A percentile compares a stretch with the other conserved stretches of the same genome.
These are phyloP conservation scores for Nothoprocta pentlandii DNA, from an alignment of 2,113 vertebrate genomes.

Conservation along the genomic window DNA sequence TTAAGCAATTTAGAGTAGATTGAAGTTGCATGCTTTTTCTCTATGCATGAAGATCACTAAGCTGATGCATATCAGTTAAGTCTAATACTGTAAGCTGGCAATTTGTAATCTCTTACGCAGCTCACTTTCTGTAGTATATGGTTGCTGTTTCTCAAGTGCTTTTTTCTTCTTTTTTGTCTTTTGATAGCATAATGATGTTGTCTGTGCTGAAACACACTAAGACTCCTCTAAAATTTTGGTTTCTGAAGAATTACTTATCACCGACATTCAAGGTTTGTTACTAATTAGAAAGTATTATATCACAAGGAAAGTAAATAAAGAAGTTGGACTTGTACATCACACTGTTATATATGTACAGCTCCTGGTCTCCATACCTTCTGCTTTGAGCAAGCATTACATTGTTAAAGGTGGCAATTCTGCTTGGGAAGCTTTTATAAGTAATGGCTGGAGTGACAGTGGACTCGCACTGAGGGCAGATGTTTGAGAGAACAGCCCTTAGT, in stretches of 20 bases:
- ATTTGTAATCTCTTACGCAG: not conserved
- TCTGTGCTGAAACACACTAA: conserved; percentile 96
- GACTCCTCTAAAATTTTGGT: conserved; percentile 99
- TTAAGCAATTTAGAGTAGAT: not conserved
- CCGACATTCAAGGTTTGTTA: conserved; percentile 95
- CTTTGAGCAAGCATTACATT: not conserved
- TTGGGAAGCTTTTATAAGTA: not conserved
- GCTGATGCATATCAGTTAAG: not conserved
- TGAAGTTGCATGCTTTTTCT: not conserved
- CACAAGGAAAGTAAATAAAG: not conserved
- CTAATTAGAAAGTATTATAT: not conserved
- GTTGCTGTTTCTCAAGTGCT: conserved; percentile 7
- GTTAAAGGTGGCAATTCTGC: not conserved
- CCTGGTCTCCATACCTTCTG: not conserved
- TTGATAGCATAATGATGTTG: conserved; percentile 96
- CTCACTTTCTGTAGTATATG: not conserved
- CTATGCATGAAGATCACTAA: not conserved
- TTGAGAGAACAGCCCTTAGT: not conserved
- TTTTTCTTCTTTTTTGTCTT: not conserved
- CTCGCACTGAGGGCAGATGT: not conserved
- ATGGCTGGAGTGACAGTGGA: not conserved
- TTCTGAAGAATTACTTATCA: conserved; percentile 98
- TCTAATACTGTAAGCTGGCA: not conserved
- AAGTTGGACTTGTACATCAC: not conserved
- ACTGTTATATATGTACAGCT: not conserved